These are phyloP conservation scores for Rhodophaea formosa DNA, from an alignment of 2,888 invertebrate species.

Conservation along the genomic window DNA sequence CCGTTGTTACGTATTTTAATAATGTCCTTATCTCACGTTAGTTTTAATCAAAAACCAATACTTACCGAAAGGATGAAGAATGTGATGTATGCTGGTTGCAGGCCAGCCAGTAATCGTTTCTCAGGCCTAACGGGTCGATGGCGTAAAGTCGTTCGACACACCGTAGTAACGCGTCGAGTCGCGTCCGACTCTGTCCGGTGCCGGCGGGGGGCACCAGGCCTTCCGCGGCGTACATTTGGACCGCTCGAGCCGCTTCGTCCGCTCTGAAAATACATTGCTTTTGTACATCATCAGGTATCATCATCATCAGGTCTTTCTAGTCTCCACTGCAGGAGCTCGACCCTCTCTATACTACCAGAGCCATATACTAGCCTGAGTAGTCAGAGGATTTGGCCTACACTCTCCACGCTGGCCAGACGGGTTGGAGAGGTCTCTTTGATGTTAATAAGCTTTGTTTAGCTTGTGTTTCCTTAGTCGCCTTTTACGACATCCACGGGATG, in stretches of 20 bases:
- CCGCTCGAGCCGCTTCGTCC: constrained; percentile 92
- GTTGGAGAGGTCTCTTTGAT: too few species aligned
- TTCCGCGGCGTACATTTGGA: constrained; percentile 87
- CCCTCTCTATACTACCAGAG: too few species aligned
- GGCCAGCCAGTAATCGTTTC: constrained; percentile 92
- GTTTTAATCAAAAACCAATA: neutral
- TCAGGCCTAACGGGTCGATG: constrained; percentile 87
- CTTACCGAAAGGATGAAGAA: neutral
- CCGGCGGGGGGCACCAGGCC: constrained; percentile 87
- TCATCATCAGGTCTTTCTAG: too few species aligned
- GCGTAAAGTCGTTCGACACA: constrained; percentile 89
- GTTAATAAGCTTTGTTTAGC: too few species aligned
- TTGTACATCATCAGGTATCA: neutral
- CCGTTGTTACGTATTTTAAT: too few species aligned
- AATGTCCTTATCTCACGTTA: too few species aligned
- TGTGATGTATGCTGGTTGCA: constrained; percentile 57
- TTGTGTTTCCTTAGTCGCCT: too few species aligned
- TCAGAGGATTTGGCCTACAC: too few species aligned
- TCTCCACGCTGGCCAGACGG: too few species aligned
- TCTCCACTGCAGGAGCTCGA: too few species aligned
- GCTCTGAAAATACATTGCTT: constrained; percentile 77
- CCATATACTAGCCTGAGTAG: too few species aligned
- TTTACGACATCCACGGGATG: too few species aligned
- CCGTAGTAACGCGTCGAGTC: constrained; percentile 91
- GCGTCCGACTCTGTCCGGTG: constrained; percentile 76